Conservation (phyloP, 2,797 vertebrate genomes). For the Mus minutoides region DNA sequence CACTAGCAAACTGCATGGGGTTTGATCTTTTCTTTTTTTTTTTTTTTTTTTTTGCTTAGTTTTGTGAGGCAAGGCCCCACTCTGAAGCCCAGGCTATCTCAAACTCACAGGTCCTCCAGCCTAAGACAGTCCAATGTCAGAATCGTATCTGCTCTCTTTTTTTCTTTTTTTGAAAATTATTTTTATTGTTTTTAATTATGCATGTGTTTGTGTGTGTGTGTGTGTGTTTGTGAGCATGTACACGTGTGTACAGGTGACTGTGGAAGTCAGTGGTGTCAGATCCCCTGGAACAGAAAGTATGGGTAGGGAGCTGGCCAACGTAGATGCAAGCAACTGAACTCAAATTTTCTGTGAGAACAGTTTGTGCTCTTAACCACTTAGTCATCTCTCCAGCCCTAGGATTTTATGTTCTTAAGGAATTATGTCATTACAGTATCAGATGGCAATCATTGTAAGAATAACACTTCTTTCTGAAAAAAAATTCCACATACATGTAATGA, state of each 20-base stretch:
- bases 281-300: neutral
- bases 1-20: neutral
- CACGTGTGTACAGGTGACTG: neutral
- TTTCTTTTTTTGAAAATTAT: neutral
- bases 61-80: neutral
- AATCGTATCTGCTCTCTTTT: neutral
- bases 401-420: neutral
- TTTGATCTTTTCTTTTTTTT: too few relatives aligned
- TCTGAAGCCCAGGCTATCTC: neutral
- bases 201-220: too few relatives aligned
- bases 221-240: too few relatives aligned
- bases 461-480: neutral
- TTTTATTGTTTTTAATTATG: neutral
- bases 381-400: neutral
- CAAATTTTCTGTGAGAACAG: neutral
- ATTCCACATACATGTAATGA: neutral
- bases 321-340: neutral
- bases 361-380: neutral
- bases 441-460: neutral
- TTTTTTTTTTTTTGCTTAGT: neutral
- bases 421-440: neutral
- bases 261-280: neutral
- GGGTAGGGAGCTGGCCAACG: neutral
- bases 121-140: neutral
- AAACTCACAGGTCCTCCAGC: neutral